These are phyloP conservation scores for Athrips mouffetella DNA, from an alignment of 2,888 invertebrate species.

Conservation along the genomic window DNA sequence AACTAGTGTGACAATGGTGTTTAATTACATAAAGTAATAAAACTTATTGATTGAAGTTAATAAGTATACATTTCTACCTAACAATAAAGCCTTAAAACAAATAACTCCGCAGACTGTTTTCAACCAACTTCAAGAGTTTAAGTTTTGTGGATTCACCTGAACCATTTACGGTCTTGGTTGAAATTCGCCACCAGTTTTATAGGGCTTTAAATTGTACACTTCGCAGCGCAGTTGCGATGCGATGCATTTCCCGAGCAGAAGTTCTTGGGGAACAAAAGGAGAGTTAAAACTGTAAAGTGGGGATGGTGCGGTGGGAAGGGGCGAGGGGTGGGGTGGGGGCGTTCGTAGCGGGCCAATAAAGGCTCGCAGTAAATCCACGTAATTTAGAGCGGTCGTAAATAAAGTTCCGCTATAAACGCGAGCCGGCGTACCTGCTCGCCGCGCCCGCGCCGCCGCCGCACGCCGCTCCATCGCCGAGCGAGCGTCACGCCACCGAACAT, in stretches of 20 bases:
- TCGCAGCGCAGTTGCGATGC: conserved; percentile 45
- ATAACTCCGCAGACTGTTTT: too few species aligned
- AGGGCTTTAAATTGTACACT: conserved; percentile 50
- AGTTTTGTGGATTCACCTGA: conserved; percentile 20
- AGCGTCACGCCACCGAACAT: conserved; percentile 40
- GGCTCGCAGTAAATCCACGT: conserved; percentile 76
- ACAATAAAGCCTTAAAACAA: neutral
- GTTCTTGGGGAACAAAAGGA: conserved; percentile 45
- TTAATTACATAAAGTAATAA: too few species aligned
- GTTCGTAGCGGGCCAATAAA: conserved; percentile 73
- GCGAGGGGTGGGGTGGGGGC: conserved; percentile 35
- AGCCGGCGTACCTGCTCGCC: conserved; percentile 59
- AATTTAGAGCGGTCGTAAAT: conserved; percentile 76
- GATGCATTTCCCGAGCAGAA: conserved; percentile 47
- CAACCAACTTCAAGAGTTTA: too few species aligned
- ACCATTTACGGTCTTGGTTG: conserved; percentile 23
- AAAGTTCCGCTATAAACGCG: conserved; percentile 74
- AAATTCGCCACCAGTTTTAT: conserved; percentile 47
- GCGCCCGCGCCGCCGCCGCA: conserved; percentile 47
- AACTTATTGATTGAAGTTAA: too few species aligned
- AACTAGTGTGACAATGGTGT: too few species aligned
- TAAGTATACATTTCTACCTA: too few species aligned
- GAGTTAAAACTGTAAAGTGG: conserved; percentile 39
- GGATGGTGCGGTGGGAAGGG: conserved; percentile 40
- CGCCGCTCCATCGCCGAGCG: conserved; percentile 43